Evolutionary conservation across 2,888 invertebrate species (phyloP), one percentile per base, ranked within the genome.

Genomic region (Apodemia duryi): DNA sequence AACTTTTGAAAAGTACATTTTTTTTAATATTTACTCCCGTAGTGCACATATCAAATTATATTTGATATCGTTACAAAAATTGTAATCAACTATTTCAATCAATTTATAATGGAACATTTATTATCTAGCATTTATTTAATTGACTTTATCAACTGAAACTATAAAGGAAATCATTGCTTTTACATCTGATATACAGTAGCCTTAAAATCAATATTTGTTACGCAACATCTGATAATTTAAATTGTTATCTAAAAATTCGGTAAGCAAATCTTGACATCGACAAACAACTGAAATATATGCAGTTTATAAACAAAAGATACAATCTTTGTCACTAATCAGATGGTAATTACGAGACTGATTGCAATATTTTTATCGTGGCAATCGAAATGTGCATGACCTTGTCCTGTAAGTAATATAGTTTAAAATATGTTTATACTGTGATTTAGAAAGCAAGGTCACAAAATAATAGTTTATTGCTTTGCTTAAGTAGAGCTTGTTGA

Each of bases 381-480:
- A 86, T 85, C 85, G 69, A 78, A 82, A 61, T 65, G 61, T 79
- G 80, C 77, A 71, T 75, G 80, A 78, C 89, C 89, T 90, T 90
- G 88, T 82, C 74, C 77, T 81, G 80, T 88, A 85, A 88, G 88
- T 90, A 88, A 86, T 88, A 84, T 83, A 70, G 71, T 83, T 80
- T 84, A 84, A 85, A 80, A 79, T 77, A 74, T 77, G 75, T 74
- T 81, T 72, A 77, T 76, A 78, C 74, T 73, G 72, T 76, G 73
- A 75, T 82, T 86, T 90, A 85, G 91, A 91, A 91, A 90, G 91
- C 86, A 91, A 91, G 91, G 91, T 84, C 85, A 73, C 71, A 68
- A 71, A 68, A 71, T 71, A 72, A 71, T 68, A 65, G 67, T 68
- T 64, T 67, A 66, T 78, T 78, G 77, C 74, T 75, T 68, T 69